Evolutionary conservation across 2,797 vertebrate species (phyloP), one percentile per base, ranked within the genome.

Genomic region (Cyclopterus lumpus): DNA sequence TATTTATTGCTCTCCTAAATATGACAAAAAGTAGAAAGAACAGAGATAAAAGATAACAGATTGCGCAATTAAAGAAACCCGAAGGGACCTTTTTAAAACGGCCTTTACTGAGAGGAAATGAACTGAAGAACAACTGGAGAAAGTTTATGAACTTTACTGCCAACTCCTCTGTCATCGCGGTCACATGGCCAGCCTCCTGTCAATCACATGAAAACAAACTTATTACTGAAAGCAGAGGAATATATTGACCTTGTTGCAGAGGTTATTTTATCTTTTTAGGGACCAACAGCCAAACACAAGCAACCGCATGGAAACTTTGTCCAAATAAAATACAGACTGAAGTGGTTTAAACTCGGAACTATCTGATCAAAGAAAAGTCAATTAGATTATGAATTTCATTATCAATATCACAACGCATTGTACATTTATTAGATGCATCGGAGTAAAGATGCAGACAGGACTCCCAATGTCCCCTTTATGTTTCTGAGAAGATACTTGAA

Each of bases 1-100:
- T 38, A 67, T 87, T 88, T 86, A 88, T 59, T 9, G n/a, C 69
- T 14, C 22, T 77, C 82, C 55, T 84, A 81, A 90, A 88, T 81
- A 48, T 79, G 72, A 80, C 72, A 57, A 67, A 79, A 82, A 75
- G 66, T 70, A 68, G 61, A 66, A 72, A 79, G 48, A 73, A 58
- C 18, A 14, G 54, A 66, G 70, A 81, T 77, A 68, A 75, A 85
- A 81, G 59, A 53, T 18, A 77, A 77, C 74, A 77, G 71, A 86
- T 74, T 77, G 78, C 57, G 54, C n/a, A 59, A 66, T 83, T 83
- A 86, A 74, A 78, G 70, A 63, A 80, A 70, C 51, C 84, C 79
- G 72, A 73, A 64, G 64, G 71, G 57, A 53, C 54, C 24, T 75
- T 84, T 84, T 73, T 76, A 26, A 88, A 84, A 74, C 1, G 3